Evolutionary conservation across 2,888 invertebrate genomes (phyloP).

Genomic region (Lacanobia oleracea): DNA sequence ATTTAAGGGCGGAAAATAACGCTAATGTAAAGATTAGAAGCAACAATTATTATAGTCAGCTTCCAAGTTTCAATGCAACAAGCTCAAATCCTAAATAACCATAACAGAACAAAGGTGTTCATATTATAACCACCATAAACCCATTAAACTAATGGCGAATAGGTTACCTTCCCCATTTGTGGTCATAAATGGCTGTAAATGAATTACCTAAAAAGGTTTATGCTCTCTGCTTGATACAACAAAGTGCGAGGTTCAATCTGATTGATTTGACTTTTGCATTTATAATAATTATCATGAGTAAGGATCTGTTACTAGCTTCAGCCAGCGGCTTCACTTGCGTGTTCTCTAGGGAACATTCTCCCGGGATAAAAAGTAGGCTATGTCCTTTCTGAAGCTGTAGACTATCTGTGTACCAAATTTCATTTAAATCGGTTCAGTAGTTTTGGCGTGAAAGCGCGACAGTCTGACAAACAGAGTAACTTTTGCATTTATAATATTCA

Average conservation of each 20-base stretch:
- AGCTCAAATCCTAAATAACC: background rate
- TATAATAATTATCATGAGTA: no score
- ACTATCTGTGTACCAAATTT: no score
- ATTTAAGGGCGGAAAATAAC: background rate
- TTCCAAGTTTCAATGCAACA: background rate
- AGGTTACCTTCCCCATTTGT: background rate
- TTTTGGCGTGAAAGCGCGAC: no score
- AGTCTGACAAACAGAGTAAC: no score
- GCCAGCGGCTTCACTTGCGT: no score
- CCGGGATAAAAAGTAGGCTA: no score
- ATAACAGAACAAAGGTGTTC: background rate
- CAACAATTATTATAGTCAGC: background rate
- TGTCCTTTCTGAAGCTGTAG: no score
- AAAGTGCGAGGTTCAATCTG: background rate
- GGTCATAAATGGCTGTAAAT: conserved; percentile 12
- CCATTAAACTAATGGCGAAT: conserved; percentile 16
- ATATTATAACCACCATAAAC: background rate
- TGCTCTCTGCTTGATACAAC: conserved; percentile 11
- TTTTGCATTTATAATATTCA: no score
- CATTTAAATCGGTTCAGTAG: no score
- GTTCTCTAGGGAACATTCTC: no score
- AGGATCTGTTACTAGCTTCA: no score
- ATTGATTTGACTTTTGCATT: no score
- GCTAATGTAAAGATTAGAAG: background rate
- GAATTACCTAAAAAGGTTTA: conserved; percentile 12